Evolutionary conservation across 64 coral and sea anemone species (phyloP), one percentile per base, ranked within the genome.

Genomic region (Pocillopora damicornis): DNA sequence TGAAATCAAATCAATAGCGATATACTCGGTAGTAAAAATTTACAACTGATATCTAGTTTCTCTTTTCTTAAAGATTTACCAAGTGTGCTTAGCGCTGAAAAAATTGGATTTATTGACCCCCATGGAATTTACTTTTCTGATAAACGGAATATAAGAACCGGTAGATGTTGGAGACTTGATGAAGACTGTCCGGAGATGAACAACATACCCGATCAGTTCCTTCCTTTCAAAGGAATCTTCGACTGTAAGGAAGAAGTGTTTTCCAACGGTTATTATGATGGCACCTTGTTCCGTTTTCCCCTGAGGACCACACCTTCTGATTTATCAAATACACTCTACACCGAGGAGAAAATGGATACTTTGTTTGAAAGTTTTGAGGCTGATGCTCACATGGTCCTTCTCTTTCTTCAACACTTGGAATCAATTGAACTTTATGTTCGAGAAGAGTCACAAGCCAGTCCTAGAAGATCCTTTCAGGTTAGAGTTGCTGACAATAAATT

Each of bases 201-300:
- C 20, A 74, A 72, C 45, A 88, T 89, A 59, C 37, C 88, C 0
- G 92, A 92, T 58, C 93, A 98, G 87, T 98, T 98, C 42, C 67
- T 74, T 35, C 96, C 96, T 30, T 98, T 92, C 79, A 92, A 95
- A n/a, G 81, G 78, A 1, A 83, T 98, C 64, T 92, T 95, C 62
- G 78, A 75, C 71, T 98, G 93, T 38, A 79, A 63, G 9, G 30
- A 90, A n/a, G 88, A 90, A 12, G 59, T 77, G 11, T 98, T 92
- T 25, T 68, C 62, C 56, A 68, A 34, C 63, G 93, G 90, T 62
- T 81, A 77, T 20, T 98, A 95, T 37, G 63, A 88, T 12, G 96
- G 93, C 42, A 98, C 96, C 13, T 75, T 98, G 0, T 98, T 98
- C 90, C 96, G 96, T 26, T 98, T 98, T 45, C 96, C 96, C 0